Evolutionary conservation across 2,113 vertebrate species (phyloP).

Genomic region (Sylvicapra grimmia): DNA sequence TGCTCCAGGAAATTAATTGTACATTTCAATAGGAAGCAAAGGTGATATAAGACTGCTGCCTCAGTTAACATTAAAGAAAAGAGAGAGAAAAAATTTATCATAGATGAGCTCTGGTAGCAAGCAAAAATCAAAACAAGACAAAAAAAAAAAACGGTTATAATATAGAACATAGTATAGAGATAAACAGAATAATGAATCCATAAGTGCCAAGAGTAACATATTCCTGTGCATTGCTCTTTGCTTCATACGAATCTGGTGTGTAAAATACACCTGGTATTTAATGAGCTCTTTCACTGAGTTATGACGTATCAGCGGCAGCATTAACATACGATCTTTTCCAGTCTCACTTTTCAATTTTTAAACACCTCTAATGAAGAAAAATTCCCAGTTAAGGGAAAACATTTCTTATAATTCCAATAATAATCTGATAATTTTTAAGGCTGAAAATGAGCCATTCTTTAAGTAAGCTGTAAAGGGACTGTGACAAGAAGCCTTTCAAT

Average conservation of each 20-base stretch:
- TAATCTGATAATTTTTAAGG: not conserved
- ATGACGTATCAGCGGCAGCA: not conserved
- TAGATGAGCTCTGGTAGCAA: not conserved
- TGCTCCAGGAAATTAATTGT: not conserved
- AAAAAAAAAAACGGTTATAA: not conserved
- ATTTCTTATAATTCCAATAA: not conserved
- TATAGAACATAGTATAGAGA: not conserved
- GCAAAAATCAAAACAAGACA: not conserved
- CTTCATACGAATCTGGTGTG: not conserved
- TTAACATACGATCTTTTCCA: not conserved
- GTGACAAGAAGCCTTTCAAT: not conserved
- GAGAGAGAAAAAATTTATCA: not conserved
- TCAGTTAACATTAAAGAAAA: not conserved
- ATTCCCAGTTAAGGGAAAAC: not conserved
- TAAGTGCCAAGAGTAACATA: not conserved
- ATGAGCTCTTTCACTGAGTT: not conserved
- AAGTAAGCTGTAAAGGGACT: not conserved
- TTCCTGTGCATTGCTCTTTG: not conserved
- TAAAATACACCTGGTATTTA: not conserved
- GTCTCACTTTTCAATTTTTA: not conserved
- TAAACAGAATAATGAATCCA: conserved; percentile 1
- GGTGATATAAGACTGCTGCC: not conserved
- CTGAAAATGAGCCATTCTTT: too few species aligned
- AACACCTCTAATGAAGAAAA: not conserved
- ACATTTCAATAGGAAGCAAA: not conserved